Evolutionary conservation across 2,113 vertebrate species (phyloP).

Genomic region (Phoxinus phoxinus): DNA sequence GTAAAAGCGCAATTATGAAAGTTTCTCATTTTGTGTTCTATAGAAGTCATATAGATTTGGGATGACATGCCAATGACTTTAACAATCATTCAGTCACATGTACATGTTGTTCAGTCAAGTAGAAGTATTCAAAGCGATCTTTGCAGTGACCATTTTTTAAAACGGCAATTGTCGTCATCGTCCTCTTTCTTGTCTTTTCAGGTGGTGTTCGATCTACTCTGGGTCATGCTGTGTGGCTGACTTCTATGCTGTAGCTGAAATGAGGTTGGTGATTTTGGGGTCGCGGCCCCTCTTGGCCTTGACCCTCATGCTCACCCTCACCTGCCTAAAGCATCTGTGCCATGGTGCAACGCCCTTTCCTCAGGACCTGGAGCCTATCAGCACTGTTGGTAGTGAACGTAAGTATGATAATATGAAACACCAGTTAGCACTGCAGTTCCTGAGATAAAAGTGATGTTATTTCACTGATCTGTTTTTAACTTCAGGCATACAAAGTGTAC

Average conservation of each 20-base stretch:
- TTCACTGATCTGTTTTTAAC: slow-evolving; percentile 1
- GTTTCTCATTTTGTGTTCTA: neutral
- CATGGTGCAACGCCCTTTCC: slow-evolving; percentile 74
- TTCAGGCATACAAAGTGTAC: neutral
- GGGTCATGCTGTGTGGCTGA: slow-evolving; percentile 77
- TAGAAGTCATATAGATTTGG: neutral
- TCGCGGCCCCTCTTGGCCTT: slow-evolving; percentile 68
- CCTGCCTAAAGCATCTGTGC: slow-evolving; percentile 65
- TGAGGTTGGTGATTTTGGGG: slow-evolving; percentile 70
- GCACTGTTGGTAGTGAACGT: slow-evolving; percentile 73
- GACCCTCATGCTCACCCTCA: slow-evolving; percentile 66
- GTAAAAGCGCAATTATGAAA: neutral
- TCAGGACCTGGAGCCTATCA: slow-evolving; percentile 80
- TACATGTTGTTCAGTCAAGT: neutral
- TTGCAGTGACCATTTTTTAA: neutral
- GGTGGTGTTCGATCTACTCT: slow-evolving; percentile 61
- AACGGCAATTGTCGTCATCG: neutral
- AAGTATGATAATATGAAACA: slow-evolving; percentile 53
- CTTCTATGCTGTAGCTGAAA: slow-evolving; percentile 67
- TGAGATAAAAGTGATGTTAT: neutral
- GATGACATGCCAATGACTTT: neutral
- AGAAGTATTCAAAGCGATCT: neutral
- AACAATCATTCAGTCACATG: neutral
- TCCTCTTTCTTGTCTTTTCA: slow-evolving; percentile 44
- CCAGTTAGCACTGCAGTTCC: slow-evolving; percentile 1